Evolutionary conservation across 2,888 invertebrate species (phyloP), one percentile per base, ranked within the genome.

Genomic region (Parthenolecanium corni): DNA sequence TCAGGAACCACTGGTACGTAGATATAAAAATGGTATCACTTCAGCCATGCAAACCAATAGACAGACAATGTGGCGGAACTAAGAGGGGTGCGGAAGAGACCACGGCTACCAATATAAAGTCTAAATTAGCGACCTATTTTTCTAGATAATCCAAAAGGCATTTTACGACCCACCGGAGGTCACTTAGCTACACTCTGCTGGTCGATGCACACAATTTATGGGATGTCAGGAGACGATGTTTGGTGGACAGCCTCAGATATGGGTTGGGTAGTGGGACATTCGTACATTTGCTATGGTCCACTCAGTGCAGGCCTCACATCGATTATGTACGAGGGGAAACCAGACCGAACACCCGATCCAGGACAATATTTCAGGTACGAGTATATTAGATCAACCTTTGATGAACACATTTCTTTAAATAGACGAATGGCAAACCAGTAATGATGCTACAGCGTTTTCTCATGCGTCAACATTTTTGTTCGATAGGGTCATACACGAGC

Each of bases 201-300:
- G 85, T 82, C 86, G 0, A 85, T 95, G 84, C 81, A 80, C 66
- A 78, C 80, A 0, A 80, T 93, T 47, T 95, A 93, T 70, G 91
- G 87, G 0, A 77, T 90, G 71, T 78, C 80, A 44, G 79, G 81
- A 6, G 82, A 84, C 12, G 90, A 92, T 20, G 81, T 85, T 31
- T 94, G 93, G 84, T 95, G 93, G 91, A 85, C 86, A 14, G 89
- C 90, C 0, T 93, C 93, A 44, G 87, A 87, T 71, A 78, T 88
- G 58, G 91, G 91, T 12, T 91, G 91, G 91, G 93, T 94, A 0
- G 93, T 94, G 1, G 94, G 94, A 0, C 93, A 92, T 71, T 93
- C 92, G 0, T 95, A 92, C 73, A 93, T 93, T 68, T 90, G 91
- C 73, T 95, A 94, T 69, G 94, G 86, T 0, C 94, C 94, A 0